Conservation (phyloP, 1,140 invertebrate species). For the Bombus consobrinus region DNA sequence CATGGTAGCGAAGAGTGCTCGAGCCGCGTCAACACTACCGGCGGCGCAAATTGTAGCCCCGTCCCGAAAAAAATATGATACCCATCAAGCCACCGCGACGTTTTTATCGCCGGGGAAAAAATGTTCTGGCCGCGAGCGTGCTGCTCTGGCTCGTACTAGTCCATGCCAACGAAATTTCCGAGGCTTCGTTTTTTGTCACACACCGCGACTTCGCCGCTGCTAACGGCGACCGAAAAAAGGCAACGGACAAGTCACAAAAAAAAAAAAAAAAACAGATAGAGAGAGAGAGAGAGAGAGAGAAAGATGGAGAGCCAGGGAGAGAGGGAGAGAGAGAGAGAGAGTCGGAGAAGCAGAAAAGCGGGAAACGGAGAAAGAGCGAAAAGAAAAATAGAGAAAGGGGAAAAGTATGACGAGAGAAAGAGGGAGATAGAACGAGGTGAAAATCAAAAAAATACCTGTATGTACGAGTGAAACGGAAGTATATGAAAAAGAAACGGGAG, state of each 20-base stretch:
- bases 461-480: slow-evolving; percentile 19
- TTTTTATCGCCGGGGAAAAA: slow-evolving; percentile 67
- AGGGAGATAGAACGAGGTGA: slow-evolving; percentile 1
- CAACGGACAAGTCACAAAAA: slow-evolving; percentile 43
- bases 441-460: not conserved
- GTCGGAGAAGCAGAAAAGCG: not conserved
- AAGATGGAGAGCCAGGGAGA: not conserved
- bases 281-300: not conserved
- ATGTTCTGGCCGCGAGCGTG: slow-evolving; percentile 40
- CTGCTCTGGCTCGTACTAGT: not conserved
- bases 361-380: slow-evolving; percentile 1
- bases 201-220: slow-evolving; percentile 57
- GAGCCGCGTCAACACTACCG: slow-evolving; percentile 46
- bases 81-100: slow-evolving; percentile 60
- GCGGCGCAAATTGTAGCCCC: slow-evolving; percentile 52
- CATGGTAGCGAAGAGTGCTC: slow-evolving; percentile 34
- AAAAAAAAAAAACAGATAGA: too few relatives aligned
- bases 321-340: slow-evolving; percentile 1
- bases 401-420: not conserved
- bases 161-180: slow-evolving; percentile 54
- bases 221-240: slow-evolving; percentile 62
- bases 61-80: slow-evolving; percentile 62
- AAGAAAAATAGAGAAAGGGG: slow-evolving; percentile 8
- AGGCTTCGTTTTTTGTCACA: slow-evolving; percentile 65
- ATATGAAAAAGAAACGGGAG: slow-evolving; percentile 8